Conservation (phyloP, 2,888 invertebrate species). For the Catocala nupta region DNA sequence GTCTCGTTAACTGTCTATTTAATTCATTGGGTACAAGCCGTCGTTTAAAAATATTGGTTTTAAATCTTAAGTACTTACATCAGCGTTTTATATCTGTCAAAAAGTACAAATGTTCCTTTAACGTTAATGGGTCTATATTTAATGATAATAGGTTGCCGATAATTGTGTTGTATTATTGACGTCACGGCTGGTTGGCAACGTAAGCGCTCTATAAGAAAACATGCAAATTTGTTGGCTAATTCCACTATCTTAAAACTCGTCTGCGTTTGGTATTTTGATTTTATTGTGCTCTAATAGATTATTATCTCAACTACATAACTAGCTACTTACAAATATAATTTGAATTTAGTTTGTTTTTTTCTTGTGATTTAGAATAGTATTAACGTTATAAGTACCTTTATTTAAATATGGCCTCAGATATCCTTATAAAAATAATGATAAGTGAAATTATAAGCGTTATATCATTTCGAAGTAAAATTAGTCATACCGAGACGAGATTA, state of each 20-base stretch:
- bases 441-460: conserved; percentile 2
- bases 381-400: no score
- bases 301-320: conserved; percentile 32
- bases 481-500: conserved; percentile 5
- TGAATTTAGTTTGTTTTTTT: no score
- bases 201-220: conserved; percentile 43
- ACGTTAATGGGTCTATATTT: conserved; percentile 54
- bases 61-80: conserved; percentile 47
- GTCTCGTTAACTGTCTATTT: conserved; percentile 29
- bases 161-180: conserved; percentile 51
- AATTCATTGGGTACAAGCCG: conserved; percentile 39
- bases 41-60: conserved; percentile 35
- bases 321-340: not conserved
- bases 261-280: conserved; percentile 41
- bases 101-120: conserved; percentile 44
- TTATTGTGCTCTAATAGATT: conserved; percentile 36
- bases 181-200: conserved; percentile 52
- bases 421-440: no score
- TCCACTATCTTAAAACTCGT: conserved; percentile 43
- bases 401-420: no score
- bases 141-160: conserved; percentile 54
- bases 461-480: conserved; percentile 1
- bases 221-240: conserved; percentile 49
- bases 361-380: no score
- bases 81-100: conserved; percentile 31